These are phyloP conservation scores for Drosophila leonis DNA, from an alignment of 2,888 invertebrate species.

Conservation along the genomic window DNA sequence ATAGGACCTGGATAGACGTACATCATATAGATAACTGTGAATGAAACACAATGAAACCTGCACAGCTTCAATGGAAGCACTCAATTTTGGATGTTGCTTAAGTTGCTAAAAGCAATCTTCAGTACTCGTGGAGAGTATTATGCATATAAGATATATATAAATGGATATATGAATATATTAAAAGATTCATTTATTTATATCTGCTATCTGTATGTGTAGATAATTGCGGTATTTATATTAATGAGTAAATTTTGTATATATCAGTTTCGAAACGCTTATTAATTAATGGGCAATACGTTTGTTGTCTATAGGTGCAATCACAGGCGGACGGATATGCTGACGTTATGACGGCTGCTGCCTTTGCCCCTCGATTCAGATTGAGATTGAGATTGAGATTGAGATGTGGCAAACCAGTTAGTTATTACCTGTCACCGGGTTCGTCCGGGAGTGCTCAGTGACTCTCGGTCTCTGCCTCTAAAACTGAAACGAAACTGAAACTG, in stretches of 20 bases:
- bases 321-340: slow-evolving; percentile 5
- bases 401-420: slow-evolving; percentile 47
- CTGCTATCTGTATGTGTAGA: slow-evolving; percentile 1
- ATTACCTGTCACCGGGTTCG: slow-evolving; percentile 30
- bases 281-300: slow-evolving; percentile 32
- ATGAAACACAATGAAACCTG: background rate
- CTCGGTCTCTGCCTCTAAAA: slow-evolving; percentile 7
- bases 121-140: background rate
- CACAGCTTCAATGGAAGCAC: background rate
- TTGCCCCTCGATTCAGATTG: slow-evolving; percentile 4
- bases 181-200: slow-evolving; percentile 13
- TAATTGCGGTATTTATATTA: slow-evolving; percentile 19
- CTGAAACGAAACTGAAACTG: slow-evolving; percentile 28
- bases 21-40: background rate
- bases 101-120: background rate
- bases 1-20: background rate
- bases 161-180: slow-evolving; percentile 2
- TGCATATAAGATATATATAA: background rate
- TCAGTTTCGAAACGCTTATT: slow-evolving; percentile 9
- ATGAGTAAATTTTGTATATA: slow-evolving; percentile 12
- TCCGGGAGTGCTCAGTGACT: slow-evolving; percentile 14
- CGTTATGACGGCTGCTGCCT: slow-evolving; percentile 5
- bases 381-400: slow-evolving; percentile 4
- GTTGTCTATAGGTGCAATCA: slow-evolving; percentile 25
- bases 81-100: background rate